Evolutionary conservation across 1,140 invertebrate genomes (phyloP).

Genomic region (Calephelis virginiensis): DNA sequence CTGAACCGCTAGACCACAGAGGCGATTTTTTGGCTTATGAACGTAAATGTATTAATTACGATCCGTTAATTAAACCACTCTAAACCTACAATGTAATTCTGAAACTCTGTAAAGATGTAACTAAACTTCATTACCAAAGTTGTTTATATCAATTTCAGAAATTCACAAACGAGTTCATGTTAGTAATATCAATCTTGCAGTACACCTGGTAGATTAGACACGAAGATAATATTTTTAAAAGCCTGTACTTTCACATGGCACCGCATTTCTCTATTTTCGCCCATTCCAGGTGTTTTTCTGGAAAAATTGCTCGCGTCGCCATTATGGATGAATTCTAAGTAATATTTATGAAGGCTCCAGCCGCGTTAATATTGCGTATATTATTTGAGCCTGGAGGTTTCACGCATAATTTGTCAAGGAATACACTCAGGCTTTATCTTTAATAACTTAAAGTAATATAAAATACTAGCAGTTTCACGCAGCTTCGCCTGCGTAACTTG

Average conservation of each 20-base stretch:
- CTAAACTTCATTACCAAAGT: too few species aligned
- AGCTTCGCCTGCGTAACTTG: too few species aligned
- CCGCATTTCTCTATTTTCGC: slow-evolving; percentile 14
- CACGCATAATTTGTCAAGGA: slow-evolving; percentile 14
- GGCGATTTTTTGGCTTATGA: too few species aligned
- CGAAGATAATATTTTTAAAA: slow-evolving; percentile 25
- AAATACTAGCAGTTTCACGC: too few species aligned
- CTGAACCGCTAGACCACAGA: too few species aligned
- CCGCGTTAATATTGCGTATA: slow-evolving; percentile 22
- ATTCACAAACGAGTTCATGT: slow-evolving; percentile 2
- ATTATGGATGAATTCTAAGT: slow-evolving; percentile 24
- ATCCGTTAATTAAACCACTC: too few species aligned
- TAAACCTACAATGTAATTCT: too few species aligned
- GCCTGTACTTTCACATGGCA: slow-evolving; percentile 16
- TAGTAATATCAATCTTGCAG: slow-evolving; percentile 20
- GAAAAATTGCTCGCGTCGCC: slow-evolving; percentile 20
- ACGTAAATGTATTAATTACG: too few species aligned
- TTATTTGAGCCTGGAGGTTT: slow-evolving; percentile 18
- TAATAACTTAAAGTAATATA: slow-evolving; percentile 1
- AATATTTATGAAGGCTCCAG: slow-evolving; percentile 25
- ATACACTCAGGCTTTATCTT: not conserved
- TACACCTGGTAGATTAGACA: slow-evolving; percentile 27
- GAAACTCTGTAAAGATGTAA: too few species aligned
- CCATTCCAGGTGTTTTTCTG: slow-evolving; percentile 16
- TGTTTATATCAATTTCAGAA: not conserved